Conservation (phyloP, 1,140 invertebrate genomes). For the Neodiprion lecontei region DNA sequence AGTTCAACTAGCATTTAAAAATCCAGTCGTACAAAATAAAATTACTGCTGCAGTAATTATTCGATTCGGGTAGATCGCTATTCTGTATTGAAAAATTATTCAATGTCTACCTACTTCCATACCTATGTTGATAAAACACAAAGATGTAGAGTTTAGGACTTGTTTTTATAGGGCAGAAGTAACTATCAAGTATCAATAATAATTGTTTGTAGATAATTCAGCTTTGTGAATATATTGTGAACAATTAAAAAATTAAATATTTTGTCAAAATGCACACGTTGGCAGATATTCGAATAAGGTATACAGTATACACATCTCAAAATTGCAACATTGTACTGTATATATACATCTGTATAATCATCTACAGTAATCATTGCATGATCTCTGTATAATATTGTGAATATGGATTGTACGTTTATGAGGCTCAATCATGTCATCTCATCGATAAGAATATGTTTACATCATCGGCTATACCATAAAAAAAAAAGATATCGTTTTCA, state of each 20-base stretch:
- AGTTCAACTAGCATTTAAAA: background rate
- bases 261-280: constrained; percentile 47
- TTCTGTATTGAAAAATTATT: background rate
- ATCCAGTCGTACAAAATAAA: too few species aligned
- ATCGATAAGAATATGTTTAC: background rate
- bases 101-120: background rate
- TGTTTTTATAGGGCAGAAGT: background rate
- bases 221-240: background rate
- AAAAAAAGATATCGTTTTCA: background rate
- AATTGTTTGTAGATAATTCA: constrained; percentile 19
- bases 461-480: background rate
- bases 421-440: background rate
- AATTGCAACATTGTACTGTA: constrained; percentile 28
- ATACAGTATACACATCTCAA: constrained; percentile 28
- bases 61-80: too few species aligned
- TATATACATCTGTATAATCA: constrained; percentile 31
- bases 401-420: background rate
- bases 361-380: constrained; percentile 41
- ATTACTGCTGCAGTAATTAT: too few species aligned
- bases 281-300: constrained; percentile 53
- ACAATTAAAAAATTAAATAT: constrained; percentile 35
- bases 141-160: background rate
- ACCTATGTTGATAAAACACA: background rate
- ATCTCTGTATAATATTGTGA: background rate
- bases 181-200: constrained; percentile 5